These are phyloP conservation scores for Cerastoderma edule DNA, from an alignment of 2,888 invertebrate genomes.

Conservation along the genomic window DNA sequence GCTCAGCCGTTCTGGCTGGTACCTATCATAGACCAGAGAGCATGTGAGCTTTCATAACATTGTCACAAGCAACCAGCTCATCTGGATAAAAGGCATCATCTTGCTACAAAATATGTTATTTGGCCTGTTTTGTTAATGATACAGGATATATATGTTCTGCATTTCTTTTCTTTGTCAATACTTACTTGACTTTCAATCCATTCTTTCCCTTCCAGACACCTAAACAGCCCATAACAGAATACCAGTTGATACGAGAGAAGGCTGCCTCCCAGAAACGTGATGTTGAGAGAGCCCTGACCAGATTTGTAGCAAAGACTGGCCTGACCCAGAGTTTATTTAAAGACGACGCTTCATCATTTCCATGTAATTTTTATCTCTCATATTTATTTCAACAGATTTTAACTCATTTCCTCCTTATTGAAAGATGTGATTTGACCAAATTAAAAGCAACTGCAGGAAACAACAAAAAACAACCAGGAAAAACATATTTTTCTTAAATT, in stretches of 20 bases:
- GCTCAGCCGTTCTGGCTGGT: too few species aligned
- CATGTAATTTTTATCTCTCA: conserved; percentile 86
- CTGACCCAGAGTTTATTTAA: conserved; percentile 95
- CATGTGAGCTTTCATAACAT: too few species aligned
- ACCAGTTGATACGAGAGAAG: conserved; percentile 97
- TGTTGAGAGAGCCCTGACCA: conserved; percentile 95
- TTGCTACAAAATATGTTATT: too few species aligned
- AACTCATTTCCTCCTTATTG: not conserved
- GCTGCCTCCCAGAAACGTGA: conserved; percentile 96
- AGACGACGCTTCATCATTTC: conserved; percentile 94
- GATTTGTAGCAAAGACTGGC: conserved; percentile 97
- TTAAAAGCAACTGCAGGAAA: too few species aligned
- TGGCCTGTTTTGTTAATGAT: too few species aligned
- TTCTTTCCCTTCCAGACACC: conserved; percentile 88
- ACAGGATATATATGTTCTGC: too few species aligned
- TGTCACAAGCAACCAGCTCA: too few species aligned
- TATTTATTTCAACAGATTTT: not conserved
- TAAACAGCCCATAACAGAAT: conserved; percentile 97
- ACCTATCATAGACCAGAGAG: too few species aligned
- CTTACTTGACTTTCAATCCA: not conserved
- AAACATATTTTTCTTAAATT: too few species aligned
- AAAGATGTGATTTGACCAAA: not conserved
- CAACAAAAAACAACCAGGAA: too few species aligned
- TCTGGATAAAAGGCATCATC: too few species aligned
- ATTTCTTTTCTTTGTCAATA: not conserved